phyloP scores from a whole-genome alignment of 2,113 vertebrate species.

The Camelus bactrianus region DNA sequence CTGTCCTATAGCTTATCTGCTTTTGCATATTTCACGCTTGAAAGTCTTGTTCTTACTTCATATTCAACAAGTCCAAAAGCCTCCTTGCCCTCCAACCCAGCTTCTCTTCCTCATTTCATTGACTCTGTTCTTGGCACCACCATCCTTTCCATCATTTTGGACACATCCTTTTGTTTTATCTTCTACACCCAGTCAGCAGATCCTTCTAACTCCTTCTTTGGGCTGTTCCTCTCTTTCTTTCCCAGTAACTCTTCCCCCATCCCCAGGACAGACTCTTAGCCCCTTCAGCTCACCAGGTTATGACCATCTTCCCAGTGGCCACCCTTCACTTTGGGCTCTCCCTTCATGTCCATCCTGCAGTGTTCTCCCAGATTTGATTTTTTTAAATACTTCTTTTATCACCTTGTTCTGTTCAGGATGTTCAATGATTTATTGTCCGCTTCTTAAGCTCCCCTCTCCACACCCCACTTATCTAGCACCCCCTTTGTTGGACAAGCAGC shows the following conservation, averaged over 20 bases:
- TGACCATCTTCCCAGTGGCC: background rate
- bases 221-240: background rate
- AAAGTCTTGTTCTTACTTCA: background rate
- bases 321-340: background rate
- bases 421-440: slow-evolving; percentile 9
- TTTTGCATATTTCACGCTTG: slow-evolving; percentile 3
- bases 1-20: slow-evolving; percentile 18
- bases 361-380: slow-evolving; percentile 15
- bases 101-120: slow-evolving; percentile 26
- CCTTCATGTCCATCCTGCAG: background rate
- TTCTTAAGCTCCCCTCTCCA: background rate
- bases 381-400: background rate
- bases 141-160: background rate
- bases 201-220: background rate
- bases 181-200: background rate
- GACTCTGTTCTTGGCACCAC: background rate
- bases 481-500: background rate
- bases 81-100: background rate
- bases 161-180: slow-evolving; percentile 17
- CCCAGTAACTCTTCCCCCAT: background rate
- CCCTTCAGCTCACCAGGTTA: background rate
- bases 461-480: background rate
- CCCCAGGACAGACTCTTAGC: background rate
- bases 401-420: background rate
- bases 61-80: background rate